Evolutionary conservation across 2,113 vertebrate species (phyloP), one percentile per base, ranked within the genome.

Genomic region (Geococcyx californianus): DNA sequence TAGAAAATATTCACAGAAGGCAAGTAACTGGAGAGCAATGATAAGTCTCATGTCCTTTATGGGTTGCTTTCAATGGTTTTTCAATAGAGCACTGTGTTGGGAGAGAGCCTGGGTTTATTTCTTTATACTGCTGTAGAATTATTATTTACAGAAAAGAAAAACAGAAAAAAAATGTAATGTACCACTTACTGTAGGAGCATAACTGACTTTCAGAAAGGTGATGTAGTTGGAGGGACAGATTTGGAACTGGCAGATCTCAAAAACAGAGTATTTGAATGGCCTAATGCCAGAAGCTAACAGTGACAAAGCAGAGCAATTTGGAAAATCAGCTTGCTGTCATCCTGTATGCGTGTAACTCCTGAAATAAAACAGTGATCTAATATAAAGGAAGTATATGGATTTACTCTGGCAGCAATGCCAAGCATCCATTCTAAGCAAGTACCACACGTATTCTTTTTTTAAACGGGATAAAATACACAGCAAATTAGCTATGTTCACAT

Each of bases 251-350:
- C 52, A 88, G 56, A 81, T 72, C 85, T 83, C 85, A 88, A 74
- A 83, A 95, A 24, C 55, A 88, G 72, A 95, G 55, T 90, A 90
- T 90, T 67, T 86, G 31, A 20, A 87, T 96, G 94, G 93, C 90
- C 85, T 38, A 26, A 40, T 64, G 95, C 94, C 72, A 90, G 90
- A 93, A 94, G 70, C 62, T 89, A 94, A 84, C 91, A 92, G 90
- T 95, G 93, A 94, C 84, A 95, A 96, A 96, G 96, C 89, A 96
- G 84, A 93, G 91, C 75, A 95, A 95, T 95, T 95, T 96, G 95
- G 96, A 96, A 97, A 94, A 96, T 94, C 94, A 95, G 87, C 72
- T 84, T 80, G 59, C 87, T 97, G 95, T 94, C 92, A 95, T 85
- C 82, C 68, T 80, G 52, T 69, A n/a, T 92, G 85, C 79, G 90